Conservation (phyloP, 2,888 invertebrate genomes). For the Atethmia centrago region DNA sequence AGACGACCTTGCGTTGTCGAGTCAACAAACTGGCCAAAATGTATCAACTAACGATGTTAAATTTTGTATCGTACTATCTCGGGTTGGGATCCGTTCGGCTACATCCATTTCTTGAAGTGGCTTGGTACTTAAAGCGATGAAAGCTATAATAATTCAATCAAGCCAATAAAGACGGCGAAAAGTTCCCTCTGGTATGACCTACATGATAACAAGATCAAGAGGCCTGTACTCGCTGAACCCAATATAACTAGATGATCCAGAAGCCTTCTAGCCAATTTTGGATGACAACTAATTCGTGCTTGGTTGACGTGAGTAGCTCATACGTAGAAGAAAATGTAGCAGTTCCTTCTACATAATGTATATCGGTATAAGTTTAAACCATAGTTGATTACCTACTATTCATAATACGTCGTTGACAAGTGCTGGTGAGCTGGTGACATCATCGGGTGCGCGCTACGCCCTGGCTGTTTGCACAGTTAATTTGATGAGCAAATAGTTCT, state of each 20-base stretch:
- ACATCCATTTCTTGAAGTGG: constrained; percentile 41
- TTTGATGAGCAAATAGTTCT: constrained; percentile 73
- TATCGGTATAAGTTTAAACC: constrained; percentile 48
- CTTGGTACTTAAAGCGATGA: constrained; percentile 55
- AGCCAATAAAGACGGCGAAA: constrained; percentile 51
- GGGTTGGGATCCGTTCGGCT: constrained; percentile 43
- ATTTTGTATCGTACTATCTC: constrained; percentile 46
- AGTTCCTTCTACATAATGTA: constrained; percentile 1
- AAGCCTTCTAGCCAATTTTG: constrained; percentile 1
- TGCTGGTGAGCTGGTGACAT: constrained; percentile 79
- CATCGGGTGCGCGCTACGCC: constrained; percentile 69
- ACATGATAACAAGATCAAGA: constrained; percentile 52
- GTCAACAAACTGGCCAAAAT: constrained; percentile 59
- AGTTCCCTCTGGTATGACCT: constrained; percentile 31
- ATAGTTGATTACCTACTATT: constrained; percentile 65
- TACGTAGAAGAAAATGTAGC: background rate
- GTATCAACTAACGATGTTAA: constrained; percentile 40
- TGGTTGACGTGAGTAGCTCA: background rate
- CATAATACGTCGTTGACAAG: constrained; percentile 69
- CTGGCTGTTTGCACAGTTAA: constrained; percentile 75
- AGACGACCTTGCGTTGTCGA: constrained; percentile 59
- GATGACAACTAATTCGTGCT: background rate
- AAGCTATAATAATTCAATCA: constrained; percentile 66
- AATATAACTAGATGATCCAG: constrained; percentile 9
- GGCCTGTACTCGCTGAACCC: constrained; percentile 6